A percentile compares a stretch with the other conserved stretches of the same genome.
phyloP scores from a whole-genome alignment of 2,113 vertebrate species.

The Ceyx cyanopectus region DNA sequence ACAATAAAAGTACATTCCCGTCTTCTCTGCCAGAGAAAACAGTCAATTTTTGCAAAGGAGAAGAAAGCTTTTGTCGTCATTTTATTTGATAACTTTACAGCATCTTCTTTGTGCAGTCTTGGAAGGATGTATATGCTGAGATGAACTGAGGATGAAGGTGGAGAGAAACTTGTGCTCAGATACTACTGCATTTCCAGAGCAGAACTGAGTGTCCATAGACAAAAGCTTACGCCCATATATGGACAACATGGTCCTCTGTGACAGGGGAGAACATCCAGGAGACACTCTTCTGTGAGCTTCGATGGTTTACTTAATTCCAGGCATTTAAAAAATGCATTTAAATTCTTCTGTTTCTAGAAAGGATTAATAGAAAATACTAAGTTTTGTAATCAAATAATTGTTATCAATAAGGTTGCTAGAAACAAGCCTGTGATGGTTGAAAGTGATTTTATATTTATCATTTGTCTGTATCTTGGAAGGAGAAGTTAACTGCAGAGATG shows the following conservation, averaged over 20 bases:
- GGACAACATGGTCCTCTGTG: rapidly evolving
- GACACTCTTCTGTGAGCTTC: neutral
- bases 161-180: neutral
- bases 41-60: neutral
- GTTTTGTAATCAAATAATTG: neutral
- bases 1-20: neutral
- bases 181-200: neutral
- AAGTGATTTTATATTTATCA: neutral
- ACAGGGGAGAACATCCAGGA: neutral
- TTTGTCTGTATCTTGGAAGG: neutral
- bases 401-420: neutral
- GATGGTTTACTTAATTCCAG: neutral
- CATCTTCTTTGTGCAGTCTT: neutral
- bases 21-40: neutral
- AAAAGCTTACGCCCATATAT: neutral
- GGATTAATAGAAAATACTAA: neutral
- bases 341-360: neutral
- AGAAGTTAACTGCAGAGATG: neutral
- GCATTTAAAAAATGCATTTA: neutral
- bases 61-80: neutral
- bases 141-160: neutral
- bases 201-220: rapidly evolving
- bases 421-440: neutral
- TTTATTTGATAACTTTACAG: neutral
- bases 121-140: neutral